Base-by-base conservation (phyloP, 2,113 vertebrate genomes). In the Callipepla californica region DNA sequence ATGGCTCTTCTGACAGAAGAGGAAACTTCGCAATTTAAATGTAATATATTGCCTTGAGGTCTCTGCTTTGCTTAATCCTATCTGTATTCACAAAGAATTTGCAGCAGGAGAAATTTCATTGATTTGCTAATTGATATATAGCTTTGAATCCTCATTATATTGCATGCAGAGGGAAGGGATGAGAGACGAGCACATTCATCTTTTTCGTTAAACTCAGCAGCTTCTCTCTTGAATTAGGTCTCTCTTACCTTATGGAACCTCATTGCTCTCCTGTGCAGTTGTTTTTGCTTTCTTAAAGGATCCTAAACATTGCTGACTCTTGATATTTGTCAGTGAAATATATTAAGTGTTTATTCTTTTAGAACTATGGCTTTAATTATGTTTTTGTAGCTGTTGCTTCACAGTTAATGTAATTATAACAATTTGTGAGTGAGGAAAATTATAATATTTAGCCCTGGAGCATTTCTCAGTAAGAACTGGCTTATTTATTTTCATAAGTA, bases 111-210 rank as follows among this genome's bases (percentile, higher is more conserved):
- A 82, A 36, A 63, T 80, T 42, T 77, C 77, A 40, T 96, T 62
- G 92, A 95, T 92, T 96, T 75, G 66, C 89, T 97, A 96, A 97
- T 97, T 95, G 92, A 95, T 93, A 51, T 57, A 75, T 87, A 72
- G 94, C 89, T 93, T 95, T 91, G 94, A 97, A 90, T 97, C 87
- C 94, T 97, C 89, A 85, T 94, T 94, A 92, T 4, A 2, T 57
- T 88, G 92, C n/a, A 42, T 84, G 42, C 45, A 58, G 63, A 80
- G 67, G 48, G 69, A 80, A 89, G 48, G 47, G 69, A 67, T 38
- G 28, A 79, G 44, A 80, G 40, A 81, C 63, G 58, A 63, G 47
- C 65, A 85, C 91, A 86, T 97, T 96, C 77, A 76, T 97, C 94
- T 97, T 95, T 84, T 90, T 62, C 59, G 91, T 90, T 94, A 92